phyloP scores from a whole-genome alignment of 1,140 invertebrate species.

The Pararge aegeria region DNA sequence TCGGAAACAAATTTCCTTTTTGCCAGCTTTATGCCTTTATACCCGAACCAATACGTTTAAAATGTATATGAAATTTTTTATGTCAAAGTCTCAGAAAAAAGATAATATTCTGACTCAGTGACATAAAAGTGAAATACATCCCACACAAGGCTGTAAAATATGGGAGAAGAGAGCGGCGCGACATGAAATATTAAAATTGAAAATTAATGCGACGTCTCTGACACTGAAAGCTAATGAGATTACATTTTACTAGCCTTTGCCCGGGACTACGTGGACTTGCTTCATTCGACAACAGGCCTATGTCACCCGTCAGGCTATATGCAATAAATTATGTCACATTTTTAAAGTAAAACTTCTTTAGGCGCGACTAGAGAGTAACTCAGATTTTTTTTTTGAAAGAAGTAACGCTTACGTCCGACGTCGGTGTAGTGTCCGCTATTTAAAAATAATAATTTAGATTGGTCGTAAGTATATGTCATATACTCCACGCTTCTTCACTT shows the following conservation, averaged over 20 bases:
- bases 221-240: slow-evolving; percentile 15
- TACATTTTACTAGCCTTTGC: not conserved
- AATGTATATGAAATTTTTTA: not conserved
- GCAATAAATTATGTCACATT: too few relatives aligned
- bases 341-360: too few relatives aligned
- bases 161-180: slow-evolving; percentile 5
- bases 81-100: slow-evolving; percentile 1
- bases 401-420: too few relatives aligned
- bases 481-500: too few relatives aligned
- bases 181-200: slow-evolving; percentile 30
- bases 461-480: too few relatives aligned
- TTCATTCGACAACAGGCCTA: too few relatives aligned
- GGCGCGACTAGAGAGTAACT: too few relatives aligned
- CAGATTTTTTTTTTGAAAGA: too few relatives aligned
- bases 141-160: slow-evolving; percentile 15
- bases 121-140: slow-evolving; percentile 16
- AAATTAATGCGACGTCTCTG: slow-evolving; percentile 24
- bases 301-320: too few relatives aligned
- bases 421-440: too few relatives aligned
- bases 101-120: not conserved
- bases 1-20: not conserved
- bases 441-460: too few relatives aligned
- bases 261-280: not conserved
- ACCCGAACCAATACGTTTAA: not conserved
- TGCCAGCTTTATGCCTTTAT: not conserved